Conservation (phyloP, 2,797 vertebrate genomes). For the Poeciliopsis presidionis region DNA sequence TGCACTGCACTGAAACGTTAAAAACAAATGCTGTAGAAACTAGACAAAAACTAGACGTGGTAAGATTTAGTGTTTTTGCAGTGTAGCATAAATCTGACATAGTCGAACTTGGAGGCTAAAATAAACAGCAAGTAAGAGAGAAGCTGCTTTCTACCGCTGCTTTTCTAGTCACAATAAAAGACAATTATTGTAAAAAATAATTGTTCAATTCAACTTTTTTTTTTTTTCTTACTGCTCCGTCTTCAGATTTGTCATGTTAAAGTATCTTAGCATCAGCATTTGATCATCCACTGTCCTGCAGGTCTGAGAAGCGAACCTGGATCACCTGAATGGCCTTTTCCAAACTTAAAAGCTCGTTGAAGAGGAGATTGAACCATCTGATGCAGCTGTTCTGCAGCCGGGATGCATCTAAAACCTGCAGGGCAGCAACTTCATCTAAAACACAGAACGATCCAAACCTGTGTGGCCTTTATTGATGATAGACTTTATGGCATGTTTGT, state of each 20-base stretch:
- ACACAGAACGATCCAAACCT: slow-evolving; percentile 51
- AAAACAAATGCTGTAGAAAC: neutral
- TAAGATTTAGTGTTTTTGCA: no score
- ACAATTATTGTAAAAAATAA: neutral
- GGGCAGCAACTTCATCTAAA: no score
- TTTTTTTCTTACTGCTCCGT: neutral
- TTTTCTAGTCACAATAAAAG: no score
- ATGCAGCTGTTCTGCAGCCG: no score
- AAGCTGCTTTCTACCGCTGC: neutral
- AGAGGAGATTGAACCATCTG: no score
- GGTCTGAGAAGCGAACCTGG: no score
- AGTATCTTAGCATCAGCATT: neutral
- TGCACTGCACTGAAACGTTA: slow-evolving; percentile 65
- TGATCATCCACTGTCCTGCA: no score
- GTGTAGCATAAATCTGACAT: neutral
- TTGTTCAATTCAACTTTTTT: neutral
- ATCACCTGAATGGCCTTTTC: no score
- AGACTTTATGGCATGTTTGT: slow-evolving; percentile 53
- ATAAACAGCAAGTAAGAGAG: neutral
- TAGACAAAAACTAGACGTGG: no score
- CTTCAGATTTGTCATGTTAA: neutral
- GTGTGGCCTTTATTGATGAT: slow-evolving; percentile 71
- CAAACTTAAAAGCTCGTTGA: no score
- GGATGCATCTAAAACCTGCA: no score
- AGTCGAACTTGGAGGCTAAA: neutral